phyloP scores from a whole-genome alignment of 2,888 invertebrate species.

The Coelinius sp. region DNA sequence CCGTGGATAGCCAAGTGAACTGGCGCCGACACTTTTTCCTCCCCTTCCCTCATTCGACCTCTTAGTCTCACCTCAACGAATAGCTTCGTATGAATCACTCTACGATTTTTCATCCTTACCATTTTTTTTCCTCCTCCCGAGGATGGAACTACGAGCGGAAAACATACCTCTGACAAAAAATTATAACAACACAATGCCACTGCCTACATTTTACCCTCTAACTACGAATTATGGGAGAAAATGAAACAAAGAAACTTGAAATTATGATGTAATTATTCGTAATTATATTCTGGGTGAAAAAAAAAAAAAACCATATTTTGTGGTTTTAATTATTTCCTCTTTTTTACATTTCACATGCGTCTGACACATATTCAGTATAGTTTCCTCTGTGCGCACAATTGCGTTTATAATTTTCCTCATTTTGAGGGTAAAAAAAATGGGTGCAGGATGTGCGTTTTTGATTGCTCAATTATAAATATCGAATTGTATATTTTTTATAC shows the following conservation, averaged over 20 bases:
- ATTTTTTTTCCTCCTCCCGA: neutral
- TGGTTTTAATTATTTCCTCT: neutral
- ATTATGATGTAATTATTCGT: slow-evolving; percentile 16
- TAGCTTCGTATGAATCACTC: slow-evolving; percentile 41
- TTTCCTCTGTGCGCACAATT: neutral
- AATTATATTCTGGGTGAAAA: neutral
- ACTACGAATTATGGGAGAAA: neutral
- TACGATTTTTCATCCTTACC: slow-evolving; percentile 27
- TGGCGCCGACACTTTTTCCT: slow-evolving; percentile 44
- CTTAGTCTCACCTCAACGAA: slow-evolving; percentile 25
- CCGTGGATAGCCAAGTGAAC: slow-evolving; percentile 38
- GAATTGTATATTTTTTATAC: slow-evolving; percentile 6
- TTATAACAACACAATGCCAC: neutral
- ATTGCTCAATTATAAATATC: slow-evolving; percentile 10
- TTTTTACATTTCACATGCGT: slow-evolving; percentile 1
- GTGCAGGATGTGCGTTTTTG: neutral
- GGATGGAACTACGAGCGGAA: neutral
- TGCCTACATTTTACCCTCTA: neutral
- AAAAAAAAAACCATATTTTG: neutral
- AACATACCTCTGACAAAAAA: neutral
- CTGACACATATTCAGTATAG: slow-evolving; percentile 12
- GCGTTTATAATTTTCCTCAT: neutral
- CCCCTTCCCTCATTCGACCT: neutral
- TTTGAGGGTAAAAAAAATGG: neutral
- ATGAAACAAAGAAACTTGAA: neutral